Percentiles rank a stretch among this genome's conserved stretches.
These are phyloP conservation scores for Helarctos malayanus DNA, from an alignment of 2,797 vertebrate species.

Conservation along the genomic window DNA sequence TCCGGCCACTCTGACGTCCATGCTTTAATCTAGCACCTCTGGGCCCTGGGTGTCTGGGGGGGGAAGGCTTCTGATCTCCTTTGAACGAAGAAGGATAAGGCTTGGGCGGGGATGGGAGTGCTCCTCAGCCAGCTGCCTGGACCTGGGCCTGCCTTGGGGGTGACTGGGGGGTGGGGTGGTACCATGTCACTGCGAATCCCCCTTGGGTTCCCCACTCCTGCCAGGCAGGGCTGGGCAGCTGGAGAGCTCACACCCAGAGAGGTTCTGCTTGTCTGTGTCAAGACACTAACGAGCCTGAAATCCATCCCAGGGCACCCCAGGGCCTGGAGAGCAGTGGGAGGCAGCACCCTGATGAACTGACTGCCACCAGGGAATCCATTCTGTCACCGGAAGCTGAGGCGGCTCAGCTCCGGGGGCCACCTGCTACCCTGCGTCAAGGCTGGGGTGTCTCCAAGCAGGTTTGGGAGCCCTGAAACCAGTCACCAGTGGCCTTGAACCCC, in stretches of 20 bases:
- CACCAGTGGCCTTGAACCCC: no score
- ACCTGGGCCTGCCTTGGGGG: not conserved
- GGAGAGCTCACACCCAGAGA: not conserved
- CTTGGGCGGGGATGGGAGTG: not conserved
- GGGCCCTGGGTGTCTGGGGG: not conserved
- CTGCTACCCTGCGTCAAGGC: not conserved
- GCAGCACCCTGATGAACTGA: not conserved
- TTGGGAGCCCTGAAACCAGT: not conserved
- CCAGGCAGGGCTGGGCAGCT: not conserved
- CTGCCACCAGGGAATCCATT: not conserved
- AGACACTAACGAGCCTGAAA: not conserved
- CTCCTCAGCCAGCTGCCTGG: not conserved
- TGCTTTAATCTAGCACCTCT: not conserved
- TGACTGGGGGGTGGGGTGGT: not conserved
- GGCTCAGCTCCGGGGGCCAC: not conserved
- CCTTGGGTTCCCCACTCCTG: not conserved
- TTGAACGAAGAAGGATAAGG: not conserved
- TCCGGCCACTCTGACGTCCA: not conserved
- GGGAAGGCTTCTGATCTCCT: not conserved
- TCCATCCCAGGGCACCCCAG: not conserved
- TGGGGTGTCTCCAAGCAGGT: not conserved
- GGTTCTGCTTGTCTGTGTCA: not conserved
- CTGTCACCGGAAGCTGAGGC: not conserved
- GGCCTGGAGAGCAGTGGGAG: not conserved
- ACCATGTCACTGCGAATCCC: rapidly evolving